Conservation (phyloP, 2,888 invertebrate species). For the Diabrotica balteata region DNA sequence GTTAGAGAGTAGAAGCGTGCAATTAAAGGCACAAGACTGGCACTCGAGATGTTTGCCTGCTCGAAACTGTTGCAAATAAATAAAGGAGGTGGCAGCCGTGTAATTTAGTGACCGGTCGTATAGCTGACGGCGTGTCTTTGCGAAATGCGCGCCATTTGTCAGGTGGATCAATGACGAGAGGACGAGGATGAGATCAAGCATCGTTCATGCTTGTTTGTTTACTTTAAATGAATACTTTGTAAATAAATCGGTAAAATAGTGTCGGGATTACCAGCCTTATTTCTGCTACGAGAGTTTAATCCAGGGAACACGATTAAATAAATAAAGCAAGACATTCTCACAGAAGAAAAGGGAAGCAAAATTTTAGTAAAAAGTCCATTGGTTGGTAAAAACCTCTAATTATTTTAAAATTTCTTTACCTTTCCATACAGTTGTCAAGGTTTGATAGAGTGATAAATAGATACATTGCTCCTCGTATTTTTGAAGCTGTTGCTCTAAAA, state of each 20-base stretch:
- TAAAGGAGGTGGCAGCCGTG: slow-evolving; percentile 38
- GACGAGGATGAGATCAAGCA: neutral
- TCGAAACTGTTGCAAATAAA: slow-evolving; percentile 38
- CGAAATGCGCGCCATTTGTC: slow-evolving; percentile 16
- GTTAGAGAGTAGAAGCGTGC: slow-evolving; percentile 27
- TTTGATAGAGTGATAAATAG: too few relatives aligned
- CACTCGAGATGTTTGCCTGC: slow-evolving; percentile 22
- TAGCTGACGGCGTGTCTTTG: slow-evolving; percentile 13
- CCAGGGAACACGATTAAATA: too few relatives aligned
- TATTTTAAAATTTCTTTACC: too few relatives aligned
- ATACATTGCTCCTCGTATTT: too few relatives aligned
- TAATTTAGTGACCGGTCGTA: slow-evolving; percentile 37
- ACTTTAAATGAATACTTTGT: slow-evolving; percentile 10
- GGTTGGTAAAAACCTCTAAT: too few relatives aligned
- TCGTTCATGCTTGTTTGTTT: slow-evolving; percentile 4
- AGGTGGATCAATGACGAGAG: slow-evolving; percentile 17
- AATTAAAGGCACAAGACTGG: slow-evolving; percentile 34
- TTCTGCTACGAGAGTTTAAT: too few relatives aligned
- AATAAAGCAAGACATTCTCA: too few relatives aligned
- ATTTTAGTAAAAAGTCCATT: too few relatives aligned
- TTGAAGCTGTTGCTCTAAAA: too few relatives aligned
- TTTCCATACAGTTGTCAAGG: too few relatives aligned
- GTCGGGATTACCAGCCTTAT: neutral
- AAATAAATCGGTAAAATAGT: slow-evolving; percentile 4
- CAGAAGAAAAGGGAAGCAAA: too few relatives aligned